These are phyloP conservation scores for Sapajus apella DNA, from an alignment of 2,113 vertebrate species.

Conservation along the genomic window DNA sequence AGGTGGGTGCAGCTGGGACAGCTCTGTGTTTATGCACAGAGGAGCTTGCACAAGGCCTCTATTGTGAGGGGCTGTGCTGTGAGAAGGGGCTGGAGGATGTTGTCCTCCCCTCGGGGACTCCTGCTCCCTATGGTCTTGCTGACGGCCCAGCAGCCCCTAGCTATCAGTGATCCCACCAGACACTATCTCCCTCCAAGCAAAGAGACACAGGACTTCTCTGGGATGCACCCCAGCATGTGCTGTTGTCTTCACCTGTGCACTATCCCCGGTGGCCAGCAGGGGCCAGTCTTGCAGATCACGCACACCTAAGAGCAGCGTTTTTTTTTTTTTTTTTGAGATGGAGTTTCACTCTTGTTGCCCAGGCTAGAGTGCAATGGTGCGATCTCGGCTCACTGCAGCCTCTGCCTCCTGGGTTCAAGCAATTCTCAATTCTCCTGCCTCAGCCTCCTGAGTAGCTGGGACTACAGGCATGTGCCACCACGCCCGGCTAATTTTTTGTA, in stretches of 20 bases:
- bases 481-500: no score
- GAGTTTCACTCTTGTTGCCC: no score
- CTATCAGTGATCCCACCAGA: not conserved
- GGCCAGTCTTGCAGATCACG: not conserved
- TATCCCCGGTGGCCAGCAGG: conserved; percentile 83
- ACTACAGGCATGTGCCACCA: no score
- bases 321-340: no score
- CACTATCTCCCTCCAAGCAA: not conserved
- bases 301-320: conserved; percentile 74
- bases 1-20: not conserved
- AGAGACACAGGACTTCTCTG: not conserved
- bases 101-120: not conserved
- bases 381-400: no score
- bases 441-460: no score
- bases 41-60: not conserved
- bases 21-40: not conserved
- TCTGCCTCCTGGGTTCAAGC: no score
- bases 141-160: not conserved
- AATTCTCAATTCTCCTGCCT: no score
- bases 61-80: not conserved
- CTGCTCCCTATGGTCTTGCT: not conserved
- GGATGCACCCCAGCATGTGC: not conserved
- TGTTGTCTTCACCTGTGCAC: conserved; percentile 84
- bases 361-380: no score
- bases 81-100: not conserved